These are phyloP conservation scores for Lamellibrachia satsuma DNA, from an alignment of 2,888 invertebrate genomes.

Conservation along the genomic window DNA sequence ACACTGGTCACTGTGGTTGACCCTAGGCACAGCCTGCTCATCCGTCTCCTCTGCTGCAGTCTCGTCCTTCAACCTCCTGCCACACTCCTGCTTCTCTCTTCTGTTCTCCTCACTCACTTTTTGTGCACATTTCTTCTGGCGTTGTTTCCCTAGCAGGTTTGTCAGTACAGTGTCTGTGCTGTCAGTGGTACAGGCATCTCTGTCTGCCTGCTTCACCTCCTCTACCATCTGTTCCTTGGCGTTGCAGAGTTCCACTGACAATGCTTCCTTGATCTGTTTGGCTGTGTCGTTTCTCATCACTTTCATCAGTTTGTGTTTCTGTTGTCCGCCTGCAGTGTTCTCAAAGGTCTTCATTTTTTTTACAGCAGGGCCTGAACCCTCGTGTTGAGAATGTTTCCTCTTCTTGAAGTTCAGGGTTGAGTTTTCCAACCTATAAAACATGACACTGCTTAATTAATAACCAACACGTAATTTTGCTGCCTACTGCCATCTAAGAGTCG, in stretches of 20 bases:
- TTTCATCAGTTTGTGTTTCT: background rate
- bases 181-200: background rate
- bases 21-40: background rate
- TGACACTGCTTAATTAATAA: background rate
- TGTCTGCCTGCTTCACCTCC: background rate
- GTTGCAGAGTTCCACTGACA: background rate
- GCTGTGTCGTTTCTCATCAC: background rate
- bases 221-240: background rate
- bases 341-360: background rate
- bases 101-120: background rate
- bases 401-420: conserved; percentile 13
- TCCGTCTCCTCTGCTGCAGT: background rate
- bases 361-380: background rate
- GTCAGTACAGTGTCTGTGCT: background rate
- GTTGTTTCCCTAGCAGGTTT: too few species aligned
- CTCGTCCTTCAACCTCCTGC: background rate
- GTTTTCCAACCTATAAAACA: background rate
- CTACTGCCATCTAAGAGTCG: background rate
- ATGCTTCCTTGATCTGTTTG: background rate
- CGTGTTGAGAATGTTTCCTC: background rate
- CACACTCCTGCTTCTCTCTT: background rate
- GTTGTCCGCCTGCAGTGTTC: background rate
- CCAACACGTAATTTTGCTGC: background rate
- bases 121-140: background rate
- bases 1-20: background rate